These are phyloP conservation scores for Thamnophis elegans DNA, from an alignment of 2,797 vertebrate species.

Conservation along the genomic window DNA sequence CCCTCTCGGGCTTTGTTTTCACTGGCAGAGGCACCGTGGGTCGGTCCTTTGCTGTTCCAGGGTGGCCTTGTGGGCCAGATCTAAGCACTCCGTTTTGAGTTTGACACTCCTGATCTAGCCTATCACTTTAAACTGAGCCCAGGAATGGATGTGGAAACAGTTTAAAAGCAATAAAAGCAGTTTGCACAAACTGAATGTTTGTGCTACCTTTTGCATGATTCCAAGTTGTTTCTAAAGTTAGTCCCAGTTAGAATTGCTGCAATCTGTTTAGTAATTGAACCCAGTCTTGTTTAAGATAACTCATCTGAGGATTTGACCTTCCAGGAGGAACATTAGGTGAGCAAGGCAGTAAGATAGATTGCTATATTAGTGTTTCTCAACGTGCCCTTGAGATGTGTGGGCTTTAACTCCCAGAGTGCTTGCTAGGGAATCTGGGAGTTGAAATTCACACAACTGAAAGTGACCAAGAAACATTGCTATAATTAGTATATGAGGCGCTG, in stretches of 20 bases:
- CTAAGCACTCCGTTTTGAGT: too few species aligned
- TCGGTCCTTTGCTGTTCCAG: too few species aligned
- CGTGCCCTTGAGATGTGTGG: not conserved
- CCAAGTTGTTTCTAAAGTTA: not conserved
- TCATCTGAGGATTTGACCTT: not conserved
- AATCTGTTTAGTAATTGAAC: not conserved
- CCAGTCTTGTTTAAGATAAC: not conserved
- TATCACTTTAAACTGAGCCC: not conserved
- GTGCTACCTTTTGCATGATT: not conserved
- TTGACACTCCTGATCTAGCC: not conserved
- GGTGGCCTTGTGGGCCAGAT: too few species aligned
- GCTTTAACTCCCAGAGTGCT: not conserved
- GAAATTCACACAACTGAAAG: not conserved
- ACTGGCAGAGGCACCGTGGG: too few species aligned
- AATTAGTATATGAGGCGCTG: not conserved
- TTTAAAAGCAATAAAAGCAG: not conserved
- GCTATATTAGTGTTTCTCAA: not conserved
- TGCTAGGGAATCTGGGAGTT: not conserved
- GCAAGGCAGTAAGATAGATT: not conserved
- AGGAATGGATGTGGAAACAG: not conserved
- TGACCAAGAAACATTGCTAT: not conserved
- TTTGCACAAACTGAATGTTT: not conserved
- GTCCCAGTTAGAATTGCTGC: not conserved
- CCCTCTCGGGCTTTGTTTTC: too few species aligned
- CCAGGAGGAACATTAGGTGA: not conserved